Evolutionary conservation across 2,113 vertebrate genomes (phyloP), one percentile per base, ranked within the genome.

Genomic region (Cryptomyrus ogoouensis): DNA sequence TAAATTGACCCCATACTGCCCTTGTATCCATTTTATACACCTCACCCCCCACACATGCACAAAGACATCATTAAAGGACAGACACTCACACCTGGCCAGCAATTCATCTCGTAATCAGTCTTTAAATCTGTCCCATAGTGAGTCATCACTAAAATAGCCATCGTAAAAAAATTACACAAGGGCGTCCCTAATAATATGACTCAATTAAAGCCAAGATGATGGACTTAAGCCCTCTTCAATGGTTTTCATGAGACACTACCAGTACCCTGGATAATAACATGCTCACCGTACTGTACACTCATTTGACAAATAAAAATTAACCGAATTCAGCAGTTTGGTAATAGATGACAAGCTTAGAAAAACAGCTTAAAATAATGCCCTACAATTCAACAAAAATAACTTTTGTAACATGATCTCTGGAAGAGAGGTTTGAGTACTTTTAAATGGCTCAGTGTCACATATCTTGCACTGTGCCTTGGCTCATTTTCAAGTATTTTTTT

Each of bases 41-140:
- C 85, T 31, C 35, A 21, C 80, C 84, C 50, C 24, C 5, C 35
- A 1, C 31, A 49, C 70, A 42, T 31, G 88, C 88, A 62, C 88
- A 89, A 31, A 24, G 84, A 19, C 31, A 88, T 89, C 88, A 88
- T 89, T 92, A 53, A 53, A 15, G 49, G n/a, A 53, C 10, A 24
- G 85, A 15, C 3, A 53, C 49, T 53, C 56, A 35, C 89, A 77
- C 50, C 49, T 39, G 31, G 2, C 12, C 50, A 8, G 50, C 31
- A 27, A 87, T 15, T 10, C 49, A 53, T 87, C 47, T 53, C 47
- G 0, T 53, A 87, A 87, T 87, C 47, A 50, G 50, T 17, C 85
- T 53, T 53, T 53, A 53, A 35, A 35, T 53, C 19, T 87, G 50
- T 52, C 49, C 49, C 50, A 39, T 53, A 39, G 42, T 86, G 46